A percentile compares a stretch with the other conserved stretches of the same genome.
Conservation (phyloP, 2,113 vertebrate genomes). For the Leptobrachium leishanense region DNA sequence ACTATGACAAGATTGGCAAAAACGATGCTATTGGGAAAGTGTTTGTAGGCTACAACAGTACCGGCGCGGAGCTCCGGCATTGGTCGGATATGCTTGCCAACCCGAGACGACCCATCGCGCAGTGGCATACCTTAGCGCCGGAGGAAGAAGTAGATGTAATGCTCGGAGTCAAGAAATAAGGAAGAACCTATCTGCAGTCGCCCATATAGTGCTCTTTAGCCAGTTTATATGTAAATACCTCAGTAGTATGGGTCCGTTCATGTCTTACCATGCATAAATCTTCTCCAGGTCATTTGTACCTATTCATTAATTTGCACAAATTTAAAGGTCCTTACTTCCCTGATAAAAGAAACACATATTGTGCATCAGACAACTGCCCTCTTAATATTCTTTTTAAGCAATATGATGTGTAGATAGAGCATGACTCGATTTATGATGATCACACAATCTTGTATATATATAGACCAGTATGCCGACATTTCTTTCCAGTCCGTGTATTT, state of each 20-base stretch:
- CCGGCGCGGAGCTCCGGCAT: constrained; percentile 93
- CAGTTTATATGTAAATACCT: constrained; percentile 99
- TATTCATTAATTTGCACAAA: constrained; percentile 75
- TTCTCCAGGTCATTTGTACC: constrained; percentile 71
- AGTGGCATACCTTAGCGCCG: constrained; percentile 94
- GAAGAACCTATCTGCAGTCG: constrained; percentile 80
- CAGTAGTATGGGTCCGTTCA: constrained; percentile 92
- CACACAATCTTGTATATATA: constrained; percentile 90
- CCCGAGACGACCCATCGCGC: constrained; percentile 94
- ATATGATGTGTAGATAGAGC: constrained; percentile 99
- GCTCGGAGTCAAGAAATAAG: constrained; percentile 95
- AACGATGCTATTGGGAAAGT: constrained; percentile 99
- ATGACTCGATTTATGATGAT: constrained; percentile 97
- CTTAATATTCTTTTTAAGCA: constrained; percentile 98
- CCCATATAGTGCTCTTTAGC: constrained; percentile 94
- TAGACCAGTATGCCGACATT: constrained; percentile 90
- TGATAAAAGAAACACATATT: constrained; percentile 49
- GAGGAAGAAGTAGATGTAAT: constrained; percentile 96
- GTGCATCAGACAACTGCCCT: constrained; percentile 66
- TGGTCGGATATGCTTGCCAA: constrained; percentile 99
- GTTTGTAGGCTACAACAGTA: constrained; percentile 97
- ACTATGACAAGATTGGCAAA: constrained; percentile 99
- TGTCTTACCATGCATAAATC: constrained; percentile 72
- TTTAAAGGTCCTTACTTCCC: constrained; percentile 70
- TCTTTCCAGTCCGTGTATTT: constrained; percentile 99